Evolutionary conservation across 2,888 invertebrate genomes (phyloP), one percentile per base, ranked within the genome.

Genomic region (Drosophila borborema): DNA sequence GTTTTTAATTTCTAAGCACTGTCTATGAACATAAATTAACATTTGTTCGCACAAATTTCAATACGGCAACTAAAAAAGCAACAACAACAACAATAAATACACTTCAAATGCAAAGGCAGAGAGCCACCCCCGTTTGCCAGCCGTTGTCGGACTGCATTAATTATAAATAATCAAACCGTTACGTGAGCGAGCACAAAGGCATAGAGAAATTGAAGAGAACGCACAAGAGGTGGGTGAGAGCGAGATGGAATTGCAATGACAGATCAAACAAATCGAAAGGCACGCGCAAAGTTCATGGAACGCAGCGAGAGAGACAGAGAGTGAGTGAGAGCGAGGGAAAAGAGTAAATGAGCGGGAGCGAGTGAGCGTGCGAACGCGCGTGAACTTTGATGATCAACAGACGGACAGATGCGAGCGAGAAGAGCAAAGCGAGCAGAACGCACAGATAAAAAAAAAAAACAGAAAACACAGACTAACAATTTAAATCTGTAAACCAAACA

Each of bases 401-500:
- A 31, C 49, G 23, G 67, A 60, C 55, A 48, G 55, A 55, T 56
- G 61, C 28, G 61, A 40, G 48, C 12, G 60, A 55, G 56, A 43
- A 31, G 60, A 63, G 58, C 56, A 41, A 16, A 16, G 53, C 54
- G 43, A 49, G 31, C 10, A 31, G 2, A 34, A 53, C 51, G 64
- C 56, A 48, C 43, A 10, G 56, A 76, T 64, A 64, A 66, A 53
- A 72, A 74, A 58, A 66, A 75, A 66, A 66, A 53, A 72, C 0
- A 28, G 5, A 73, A 56, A 65, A 74, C 43, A 34, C 40, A 68
- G 51, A 62, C 73, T 60, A 75, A 56, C 64, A 67, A 48, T 67
- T 67, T 70, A 60, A 79, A 79, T 85, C 66, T 82, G 85, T 85
- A 87, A 87, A 75, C 74, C 73, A 87, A 89, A 89, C 80, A 74